Base-by-base conservation (phyloP, 2,113 vertebrate species). In the Gavia stellata region DNA sequence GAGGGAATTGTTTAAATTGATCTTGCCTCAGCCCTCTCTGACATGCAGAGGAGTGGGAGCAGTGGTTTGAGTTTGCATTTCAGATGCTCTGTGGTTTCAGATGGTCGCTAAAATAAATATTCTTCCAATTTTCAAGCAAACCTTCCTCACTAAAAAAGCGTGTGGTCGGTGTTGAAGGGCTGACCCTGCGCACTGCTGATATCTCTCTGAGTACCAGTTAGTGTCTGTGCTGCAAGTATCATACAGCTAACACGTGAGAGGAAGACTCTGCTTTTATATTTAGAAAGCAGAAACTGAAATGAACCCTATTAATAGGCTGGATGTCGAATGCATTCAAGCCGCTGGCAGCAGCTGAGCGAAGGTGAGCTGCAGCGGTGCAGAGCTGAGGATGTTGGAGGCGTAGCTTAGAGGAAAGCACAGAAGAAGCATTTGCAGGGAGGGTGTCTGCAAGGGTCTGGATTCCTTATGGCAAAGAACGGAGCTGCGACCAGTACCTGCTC, bases 1-100 rank as follows among this genome's bases (percentile, higher is more conserved):
- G 59, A 52, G 81, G 86, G 94, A 90, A 82, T 90, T 86, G 90
- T 82, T 72, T 58, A 33, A 77, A 92, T 92, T 78, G 94, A 86
- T 90, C 90, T 50, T 2, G 47, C 65, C 47, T 86, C 50, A 4
- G 36, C 14, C 77, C 45, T 45, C 50, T 5, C 82, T 29, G 65
- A 31, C 87, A 24, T 3, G n/a, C n/a, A 4, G 77, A 53, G 42
- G 66, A 66, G 81, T 12, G 7, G 74, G 63, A 68, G 81, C 40
- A 2, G 15, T 2, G 70, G 10, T 10, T 47, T 9, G 45, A 36
- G 40, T 87, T 85, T 86, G 75, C 81, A 26, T 90, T 63, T 67
- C 90, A 68, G 81, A 29, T 34, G 81, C 29, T 31, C 71, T 31
- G 8, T 17, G 58, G 40, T 44, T 68, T 15, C 88, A 52, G 29